Evolutionary conservation across 2,113 vertebrate species (phyloP).

Genomic region (Etia nguti): DNA sequence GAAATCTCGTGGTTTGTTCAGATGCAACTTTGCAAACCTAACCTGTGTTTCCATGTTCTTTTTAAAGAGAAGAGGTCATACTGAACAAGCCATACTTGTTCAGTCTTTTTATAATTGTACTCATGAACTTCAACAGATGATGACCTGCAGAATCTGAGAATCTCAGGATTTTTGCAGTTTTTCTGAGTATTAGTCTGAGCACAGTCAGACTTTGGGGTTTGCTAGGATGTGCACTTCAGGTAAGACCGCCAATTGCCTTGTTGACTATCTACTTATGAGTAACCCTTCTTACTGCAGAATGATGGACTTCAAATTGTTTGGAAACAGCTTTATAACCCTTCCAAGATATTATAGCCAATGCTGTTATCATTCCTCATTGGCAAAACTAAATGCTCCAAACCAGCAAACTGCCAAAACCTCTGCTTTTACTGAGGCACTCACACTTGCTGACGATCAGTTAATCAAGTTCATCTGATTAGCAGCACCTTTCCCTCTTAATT

Average conservation of each 20-base stretch:
- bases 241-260: neutral
- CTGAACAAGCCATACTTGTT: neutral
- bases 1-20: neutral
- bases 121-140: too few relatives aligned
- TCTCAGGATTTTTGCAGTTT: accelerated
- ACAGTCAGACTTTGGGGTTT: neutral
- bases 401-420: neutral
- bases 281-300: neutral
- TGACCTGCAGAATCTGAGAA: neutral
- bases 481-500: neutral
- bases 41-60: neutral
- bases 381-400: neutral
- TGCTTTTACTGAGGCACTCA: neutral
- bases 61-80: neutral
- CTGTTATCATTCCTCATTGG: neutral
- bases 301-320: neutral
- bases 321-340: neutral
- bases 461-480: neutral
- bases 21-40: neutral
- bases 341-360: neutral
- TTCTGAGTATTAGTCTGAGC: neutral
- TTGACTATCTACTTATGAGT: neutral
- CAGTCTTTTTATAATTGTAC: neutral
- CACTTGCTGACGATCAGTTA: neutral
- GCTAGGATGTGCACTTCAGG: neutral